Evolutionary conservation across 2,113 vertebrate species (phyloP).

Genomic region (Ploceus nigricollis): DNA sequence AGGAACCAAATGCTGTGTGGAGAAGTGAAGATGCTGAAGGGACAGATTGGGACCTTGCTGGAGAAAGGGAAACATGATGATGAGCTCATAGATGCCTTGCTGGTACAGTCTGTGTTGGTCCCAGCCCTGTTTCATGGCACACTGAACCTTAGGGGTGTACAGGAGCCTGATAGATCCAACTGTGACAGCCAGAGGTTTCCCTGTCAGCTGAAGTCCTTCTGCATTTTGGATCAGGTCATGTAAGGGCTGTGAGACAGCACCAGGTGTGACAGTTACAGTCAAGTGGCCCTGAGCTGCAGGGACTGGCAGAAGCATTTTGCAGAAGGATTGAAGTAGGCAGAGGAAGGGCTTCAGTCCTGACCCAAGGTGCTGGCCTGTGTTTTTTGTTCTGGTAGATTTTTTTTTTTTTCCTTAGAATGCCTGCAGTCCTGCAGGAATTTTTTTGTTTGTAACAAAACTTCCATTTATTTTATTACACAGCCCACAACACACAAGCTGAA

Average conservation of each 20-base stretch:
- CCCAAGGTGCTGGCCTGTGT: neutral
- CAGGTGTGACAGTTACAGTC: neutral
- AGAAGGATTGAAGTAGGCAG: neutral
- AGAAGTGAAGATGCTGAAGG: conserved; percentile 83
- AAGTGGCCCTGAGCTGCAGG: neutral
- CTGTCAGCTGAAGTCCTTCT: neutral
- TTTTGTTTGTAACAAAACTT: neutral
- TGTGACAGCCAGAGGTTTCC: neutral
- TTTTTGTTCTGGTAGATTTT: neutral
- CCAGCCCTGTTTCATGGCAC: neutral
- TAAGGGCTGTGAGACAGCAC: neutral
- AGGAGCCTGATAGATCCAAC: neutral
- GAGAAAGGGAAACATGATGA: conserved; percentile 89
- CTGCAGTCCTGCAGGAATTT: neutral
- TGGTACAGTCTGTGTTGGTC: conserved; percentile 74
- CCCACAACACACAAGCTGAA: neutral
- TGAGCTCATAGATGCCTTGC: conserved; percentile 83
- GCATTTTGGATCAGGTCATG: neutral
- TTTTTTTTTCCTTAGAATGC: neutral
- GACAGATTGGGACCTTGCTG: conserved; percentile 80
- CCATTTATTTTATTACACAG: neutral
- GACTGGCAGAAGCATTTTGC: neutral
- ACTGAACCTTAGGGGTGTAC: neutral
- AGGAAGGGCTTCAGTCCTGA: neutral
- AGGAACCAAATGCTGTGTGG: conserved; percentile 80